Evolutionary conservation across 2,113 vertebrate genomes (phyloP).

Genomic region (Brachyhypopomus gauderio): DNA sequence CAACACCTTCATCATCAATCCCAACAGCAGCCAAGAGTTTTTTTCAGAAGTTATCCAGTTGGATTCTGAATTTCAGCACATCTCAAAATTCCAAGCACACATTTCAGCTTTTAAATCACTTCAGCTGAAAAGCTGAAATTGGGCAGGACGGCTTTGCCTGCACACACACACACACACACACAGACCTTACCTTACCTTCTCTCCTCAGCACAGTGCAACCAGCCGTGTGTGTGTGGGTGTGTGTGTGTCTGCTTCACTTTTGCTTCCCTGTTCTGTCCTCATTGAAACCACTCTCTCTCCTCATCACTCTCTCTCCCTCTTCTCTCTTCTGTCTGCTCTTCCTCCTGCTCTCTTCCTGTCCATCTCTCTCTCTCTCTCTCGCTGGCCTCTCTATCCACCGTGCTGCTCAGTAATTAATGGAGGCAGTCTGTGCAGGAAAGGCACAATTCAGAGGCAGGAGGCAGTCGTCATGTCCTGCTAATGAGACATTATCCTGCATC

Average conservation of each 20-base stretch:
- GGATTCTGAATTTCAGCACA: no score
- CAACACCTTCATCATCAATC: no score
- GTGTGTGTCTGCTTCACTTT: background rate
- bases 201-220: background rate
- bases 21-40: no score
- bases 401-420: constrained; percentile 53
- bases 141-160: no score
- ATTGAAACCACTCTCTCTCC: background rate
- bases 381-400: background rate
- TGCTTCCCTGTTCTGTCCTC: background rate
- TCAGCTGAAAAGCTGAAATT: no score
- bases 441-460: constrained; percentile 56
- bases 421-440: constrained; percentile 56
- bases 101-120: no score
- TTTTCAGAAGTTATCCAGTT: no score
- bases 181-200: background rate
- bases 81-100: no score
- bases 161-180: constrained; percentile 30
- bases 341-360: background rate
- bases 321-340: background rate
- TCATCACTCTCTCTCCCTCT: background rate
- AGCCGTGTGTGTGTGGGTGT: background rate
- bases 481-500: constrained; percentile 41
- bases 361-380: constrained; percentile 1
- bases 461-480: constrained; percentile 44